Evolutionary conservation across 1,140 invertebrate genomes (phyloP).

Genomic region (Caerostris darwini): DNA sequence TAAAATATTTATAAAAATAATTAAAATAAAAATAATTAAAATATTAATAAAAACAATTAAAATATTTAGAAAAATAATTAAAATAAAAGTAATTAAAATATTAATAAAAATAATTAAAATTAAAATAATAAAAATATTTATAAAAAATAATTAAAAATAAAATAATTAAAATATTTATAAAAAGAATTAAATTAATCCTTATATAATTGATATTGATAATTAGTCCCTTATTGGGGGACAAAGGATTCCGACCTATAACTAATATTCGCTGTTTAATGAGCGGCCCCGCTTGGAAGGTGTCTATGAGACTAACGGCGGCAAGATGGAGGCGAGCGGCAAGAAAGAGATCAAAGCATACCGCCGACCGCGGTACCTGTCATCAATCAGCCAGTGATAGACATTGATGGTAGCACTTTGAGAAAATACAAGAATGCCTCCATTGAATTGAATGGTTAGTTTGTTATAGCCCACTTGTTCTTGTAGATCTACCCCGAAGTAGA

Average conservation of each 20-base stretch:
- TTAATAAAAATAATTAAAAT: too few species aligned
- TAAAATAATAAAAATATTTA: too few species aligned
- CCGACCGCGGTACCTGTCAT: slow-evolving; percentile 74
- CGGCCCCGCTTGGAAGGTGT: slow-evolving; percentile 1
- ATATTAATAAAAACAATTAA: too few species aligned
- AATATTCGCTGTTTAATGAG: background rate
- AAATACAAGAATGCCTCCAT: slow-evolving; percentile 22
- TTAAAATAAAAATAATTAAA: too few species aligned
- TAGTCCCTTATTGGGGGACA: background rate
- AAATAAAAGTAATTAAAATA: too few species aligned
- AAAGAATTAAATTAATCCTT: too few species aligned
- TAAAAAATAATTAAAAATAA: too few species aligned
- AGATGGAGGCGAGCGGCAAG: slow-evolving; percentile 56
- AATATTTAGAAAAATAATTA: too few species aligned
- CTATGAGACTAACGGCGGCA: slow-evolving; percentile 63
- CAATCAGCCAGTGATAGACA: slow-evolving; percentile 76
- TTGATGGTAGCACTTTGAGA: slow-evolving; percentile 61
- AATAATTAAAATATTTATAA: too few species aligned
- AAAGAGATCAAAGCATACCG: slow-evolving; percentile 72
- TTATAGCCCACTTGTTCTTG: slow-evolving; percentile 67
- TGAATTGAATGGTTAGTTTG: slow-evolving; percentile 67
- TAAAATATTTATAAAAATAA: too few species aligned
- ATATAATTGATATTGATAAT: background rate
- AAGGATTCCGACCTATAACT: slow-evolving; percentile 55
- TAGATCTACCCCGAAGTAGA: background rate